Evolutionary conservation across 2,797 vertebrate species (phyloP).

Genomic region (Chelon labrosus): DNA sequence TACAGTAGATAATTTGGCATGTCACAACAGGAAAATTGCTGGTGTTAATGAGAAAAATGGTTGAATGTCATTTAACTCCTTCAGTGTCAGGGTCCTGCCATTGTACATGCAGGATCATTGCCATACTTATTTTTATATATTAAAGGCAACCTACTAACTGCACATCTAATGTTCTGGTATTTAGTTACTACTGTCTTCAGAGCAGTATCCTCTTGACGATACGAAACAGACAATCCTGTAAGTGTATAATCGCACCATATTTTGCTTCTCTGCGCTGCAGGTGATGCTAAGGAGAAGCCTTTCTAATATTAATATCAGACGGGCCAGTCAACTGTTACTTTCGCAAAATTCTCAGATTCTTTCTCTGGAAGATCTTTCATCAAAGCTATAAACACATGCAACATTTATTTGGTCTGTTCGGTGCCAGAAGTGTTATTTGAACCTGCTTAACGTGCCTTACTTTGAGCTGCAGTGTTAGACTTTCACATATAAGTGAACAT

Average conservation of each 20-base stretch:
- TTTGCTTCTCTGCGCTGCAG: conserved; percentile 25
- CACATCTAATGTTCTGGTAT: neutral
- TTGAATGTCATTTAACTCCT: neutral
- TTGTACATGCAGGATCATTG: neutral
- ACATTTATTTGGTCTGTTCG: conserved; percentile 13
- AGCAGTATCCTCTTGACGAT: neutral
- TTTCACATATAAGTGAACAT: no score
- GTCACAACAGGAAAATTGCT: neutral
- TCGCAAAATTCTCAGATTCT: conserved; percentile 11
- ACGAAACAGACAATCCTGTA: neutral
- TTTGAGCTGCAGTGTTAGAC: neutral
- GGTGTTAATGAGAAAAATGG: neutral
- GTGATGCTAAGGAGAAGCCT: conserved; percentile 9
- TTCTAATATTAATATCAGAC: conserved; percentile 34
- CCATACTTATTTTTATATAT: neutral
- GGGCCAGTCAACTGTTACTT: conserved; percentile 19
- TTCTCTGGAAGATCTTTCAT: conserved; percentile 25
- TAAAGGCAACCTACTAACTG: neutral
- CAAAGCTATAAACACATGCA: conserved; percentile 19
- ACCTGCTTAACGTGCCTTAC: neutral
- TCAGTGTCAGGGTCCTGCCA: neutral
- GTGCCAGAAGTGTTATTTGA: conserved; percentile 1
- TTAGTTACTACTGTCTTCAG: neutral
- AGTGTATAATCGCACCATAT: conserved; percentile 11
- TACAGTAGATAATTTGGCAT: neutral